Conservation (phyloP, 2,888 invertebrate species). For the Parnassius mnemosyne region DNA sequence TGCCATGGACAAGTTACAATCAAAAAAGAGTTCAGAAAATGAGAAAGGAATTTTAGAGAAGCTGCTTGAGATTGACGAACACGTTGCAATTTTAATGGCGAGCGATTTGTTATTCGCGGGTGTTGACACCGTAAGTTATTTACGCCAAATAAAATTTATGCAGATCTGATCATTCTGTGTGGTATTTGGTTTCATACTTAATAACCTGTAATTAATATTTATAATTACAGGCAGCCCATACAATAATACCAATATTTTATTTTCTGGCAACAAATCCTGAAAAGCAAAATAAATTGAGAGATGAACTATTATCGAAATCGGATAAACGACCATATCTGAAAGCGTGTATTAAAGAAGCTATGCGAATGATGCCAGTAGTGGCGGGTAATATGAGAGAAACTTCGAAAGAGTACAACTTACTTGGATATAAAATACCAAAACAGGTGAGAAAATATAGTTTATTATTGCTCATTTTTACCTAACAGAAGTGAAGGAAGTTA, state of each 20-base stretch:
- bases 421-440: constrained; percentile 82
- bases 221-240: constrained; percentile 76
- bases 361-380: constrained; percentile 82
- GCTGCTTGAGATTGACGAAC: constrained; percentile 76
- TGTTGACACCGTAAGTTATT: constrained; percentile 81
- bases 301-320: constrained; percentile 68
- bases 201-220: neutral
- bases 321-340: constrained; percentile 80
- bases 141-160: neutral
- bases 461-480: too few species aligned
- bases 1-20: constrained; percentile 41
- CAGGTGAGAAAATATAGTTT: constrained; percentile 61
- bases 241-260: constrained; percentile 78
- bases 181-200: neutral
- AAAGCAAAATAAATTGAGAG: constrained; percentile 82
- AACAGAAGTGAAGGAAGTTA: too few species aligned
- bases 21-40: constrained; percentile 38
- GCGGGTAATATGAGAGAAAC: constrained; percentile 79
- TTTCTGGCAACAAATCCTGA: constrained; percentile 82
- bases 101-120: constrained; percentile 84
- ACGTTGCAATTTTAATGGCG: constrained; percentile 82
- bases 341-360: constrained; percentile 86
- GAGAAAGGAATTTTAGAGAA: constrained; percentile 81
- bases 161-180: neutral
- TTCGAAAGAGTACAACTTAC: constrained; percentile 77